These are phyloP conservation scores for Hippoglossus stenolepis DNA, from an alignment of 2,113 vertebrate genomes.

Conservation along the genomic window DNA sequence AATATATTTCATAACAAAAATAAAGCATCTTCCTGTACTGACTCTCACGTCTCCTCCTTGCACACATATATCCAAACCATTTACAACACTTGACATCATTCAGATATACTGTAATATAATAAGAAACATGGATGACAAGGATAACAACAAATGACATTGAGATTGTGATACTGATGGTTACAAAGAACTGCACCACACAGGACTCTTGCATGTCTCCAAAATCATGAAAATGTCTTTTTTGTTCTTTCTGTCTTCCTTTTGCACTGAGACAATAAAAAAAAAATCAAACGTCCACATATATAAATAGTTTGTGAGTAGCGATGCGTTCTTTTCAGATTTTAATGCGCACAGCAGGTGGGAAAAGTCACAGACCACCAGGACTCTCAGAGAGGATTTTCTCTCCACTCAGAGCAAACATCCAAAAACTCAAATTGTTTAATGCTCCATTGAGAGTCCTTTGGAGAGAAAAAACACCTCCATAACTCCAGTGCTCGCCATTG, in stretches of 20 bases:
- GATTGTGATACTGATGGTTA: conserved; percentile 75
- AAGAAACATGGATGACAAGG: conserved; percentile 82
- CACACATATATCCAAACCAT: conserved; percentile 85
- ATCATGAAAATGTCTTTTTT: conserved; percentile 67
- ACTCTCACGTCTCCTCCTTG: conserved; percentile 73
- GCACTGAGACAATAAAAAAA: conserved; percentile 70
- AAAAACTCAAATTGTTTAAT: conserved; percentile 45
- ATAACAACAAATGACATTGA: conserved; percentile 81
- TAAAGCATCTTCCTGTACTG: conserved; percentile 90
- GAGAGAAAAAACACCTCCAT: conserved; percentile 13
- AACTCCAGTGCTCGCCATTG: conserved; percentile 26
- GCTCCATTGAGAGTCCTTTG: conserved; percentile 50
- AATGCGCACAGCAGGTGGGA: conserved; percentile 69
- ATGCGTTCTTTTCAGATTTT: conserved; percentile 49
- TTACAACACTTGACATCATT: conserved; percentile 83
- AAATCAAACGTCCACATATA: conserved; percentile 70
- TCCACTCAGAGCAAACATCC: conserved; percentile 32
- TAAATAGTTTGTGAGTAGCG: conserved; percentile 82
- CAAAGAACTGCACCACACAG: conserved; percentile 68
- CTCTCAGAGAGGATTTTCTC: conserved; percentile 34
- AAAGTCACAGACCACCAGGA: conserved; percentile 50
- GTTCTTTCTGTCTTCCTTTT: conserved; percentile 67
- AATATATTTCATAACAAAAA: conserved; percentile 95
- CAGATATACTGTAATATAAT: conserved; percentile 85
- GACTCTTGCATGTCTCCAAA: conserved; percentile 45